A percentile compares a stretch with the other conserved stretches of the same genome.
Conservation (phyloP, 2,888 invertebrate species). For the Drosophila subsilvestris region DNA sequence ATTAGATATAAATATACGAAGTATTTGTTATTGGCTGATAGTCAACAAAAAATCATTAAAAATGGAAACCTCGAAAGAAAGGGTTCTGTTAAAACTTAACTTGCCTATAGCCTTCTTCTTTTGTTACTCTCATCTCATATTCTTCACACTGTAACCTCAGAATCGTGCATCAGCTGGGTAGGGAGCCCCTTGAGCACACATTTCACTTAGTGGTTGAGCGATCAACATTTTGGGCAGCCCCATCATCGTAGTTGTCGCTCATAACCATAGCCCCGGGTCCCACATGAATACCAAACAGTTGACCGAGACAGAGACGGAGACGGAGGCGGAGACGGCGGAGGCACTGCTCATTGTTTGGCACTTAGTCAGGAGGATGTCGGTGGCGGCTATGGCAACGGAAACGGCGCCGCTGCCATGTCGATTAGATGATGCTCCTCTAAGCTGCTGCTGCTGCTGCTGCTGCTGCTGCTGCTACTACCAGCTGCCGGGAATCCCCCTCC, state of each 20-base stretch:
- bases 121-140: neutral
- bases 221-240: constrained; percentile 24
- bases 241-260: constrained; percentile 1
- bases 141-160: too few relatives aligned
- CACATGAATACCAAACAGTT: constrained; percentile 42
- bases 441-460: neutral
- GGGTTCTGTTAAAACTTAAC: too few relatives aligned
- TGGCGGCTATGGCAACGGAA: constrained; percentile 31
- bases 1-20: too few relatives aligned
- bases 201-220: constrained; percentile 19
- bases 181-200: constrained; percentile 3
- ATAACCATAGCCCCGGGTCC: constrained; percentile 8
- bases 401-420: constrained; percentile 58
- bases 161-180: neutral
- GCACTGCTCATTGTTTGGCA: constrained; percentile 71
- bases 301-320: constrained; percentile 13
- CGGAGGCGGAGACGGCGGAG: constrained; percentile 25
- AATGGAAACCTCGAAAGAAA: too few relatives aligned
- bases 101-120: neutral
- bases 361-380: constrained; percentile 63
- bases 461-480: neutral
- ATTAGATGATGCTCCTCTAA: constrained; percentile 58
- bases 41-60: neutral
- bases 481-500: constrained; percentile 28
- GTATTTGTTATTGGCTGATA: constrained; percentile 23